Evolutionary conservation across 2,113 vertebrate species (phyloP), one percentile per base, ranked within the genome.

Genomic region (Mormyrus lacerda): DNA sequence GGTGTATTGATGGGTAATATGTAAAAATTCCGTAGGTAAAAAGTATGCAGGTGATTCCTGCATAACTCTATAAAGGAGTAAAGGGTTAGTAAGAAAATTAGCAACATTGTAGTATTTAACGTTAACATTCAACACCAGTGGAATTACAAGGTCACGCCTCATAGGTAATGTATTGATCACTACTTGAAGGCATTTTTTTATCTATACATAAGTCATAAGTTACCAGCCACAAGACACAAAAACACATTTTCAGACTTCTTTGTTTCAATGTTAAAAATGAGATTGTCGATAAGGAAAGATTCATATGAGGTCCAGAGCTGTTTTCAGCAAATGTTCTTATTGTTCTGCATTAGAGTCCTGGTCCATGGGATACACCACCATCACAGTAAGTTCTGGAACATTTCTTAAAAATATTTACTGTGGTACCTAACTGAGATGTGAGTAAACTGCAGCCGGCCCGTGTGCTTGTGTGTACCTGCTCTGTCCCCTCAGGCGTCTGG

Each of bases 401-500:
- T 85, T 50, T 45, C 83, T 15, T 31, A 50, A 50, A n/a, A 85
- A 11, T 35, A 27, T 79, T 27, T 83, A 3, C 11, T 42, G 31
- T 44, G 35, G 24, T 48, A 27, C 58, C 3, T 88, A 39, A 58
- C 15, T 85, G 24, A 47, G 42, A 61, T 17, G 19, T 51, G 24
- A n/a, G 2, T 69, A 44, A 73, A 8, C 31, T 65, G 53, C 39
- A 45, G 79, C 24, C 7, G 21, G 10, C 4, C 39, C 15, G 10
- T 11, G 27, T 9, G 44, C 42, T 21, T n/a, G 47, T 73, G 17
- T 55, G 44, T 90, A 35, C 61, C 87, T 15, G 2, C 35, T 27
- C 89, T 92, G 65, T 53, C 95, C 44, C 39, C 24, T 83, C n/a
- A 84, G 24, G 7, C 90, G 94, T 58, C 55, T 88, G 0, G 91